A percentile compares a stretch with the other conserved stretches of the same genome.
These are phyloP conservation scores for Montipora cactus DNA, from an alignment of 64 coral and sea anemone species.

Conservation along the genomic window DNA sequence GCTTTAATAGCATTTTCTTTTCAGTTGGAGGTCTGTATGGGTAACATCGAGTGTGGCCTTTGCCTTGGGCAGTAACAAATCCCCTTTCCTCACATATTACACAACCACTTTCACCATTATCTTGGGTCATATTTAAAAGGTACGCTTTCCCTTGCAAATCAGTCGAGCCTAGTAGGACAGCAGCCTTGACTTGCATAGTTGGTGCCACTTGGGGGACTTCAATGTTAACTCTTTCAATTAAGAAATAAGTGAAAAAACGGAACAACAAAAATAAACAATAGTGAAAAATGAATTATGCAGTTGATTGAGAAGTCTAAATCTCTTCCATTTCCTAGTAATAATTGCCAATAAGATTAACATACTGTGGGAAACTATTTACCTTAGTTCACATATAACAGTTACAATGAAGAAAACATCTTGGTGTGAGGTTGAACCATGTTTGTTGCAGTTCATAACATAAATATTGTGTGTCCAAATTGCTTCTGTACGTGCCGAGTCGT, in stretches of 20 bases:
- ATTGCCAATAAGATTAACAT: too few species aligned
- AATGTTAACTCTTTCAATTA: not conserved
- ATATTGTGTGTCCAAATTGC: too few species aligned
- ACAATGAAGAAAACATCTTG: too few species aligned
- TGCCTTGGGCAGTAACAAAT: conserved; percentile 52
- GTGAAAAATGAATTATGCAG: too few species aligned
- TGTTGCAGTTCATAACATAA: too few species aligned
- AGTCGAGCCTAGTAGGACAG: conserved; percentile 43
- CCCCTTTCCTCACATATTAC: conserved; percentile 72
- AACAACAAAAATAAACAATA: not conserved
- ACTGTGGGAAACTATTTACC: too few species aligned
- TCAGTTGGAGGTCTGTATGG: conserved; percentile 28
- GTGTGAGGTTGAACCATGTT: too few species aligned
- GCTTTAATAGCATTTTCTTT: conserved; percentile 10
- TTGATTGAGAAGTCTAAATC: too few species aligned
- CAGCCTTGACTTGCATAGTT: conserved; percentile 43
- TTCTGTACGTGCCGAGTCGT: too few species aligned
- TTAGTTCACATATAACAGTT: too few species aligned
- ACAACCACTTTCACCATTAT: conserved; percentile 69
- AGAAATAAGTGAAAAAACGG: not conserved
- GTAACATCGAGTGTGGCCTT: conserved; percentile 70
- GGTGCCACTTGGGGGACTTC: not conserved
- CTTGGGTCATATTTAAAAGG: conserved; percentile 69
- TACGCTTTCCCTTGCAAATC: conserved; percentile 77
- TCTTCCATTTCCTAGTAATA: too few species aligned